Conservation (phyloP, 2,888 invertebrate genomes). For the Protodeltote pygarga region DNA sequence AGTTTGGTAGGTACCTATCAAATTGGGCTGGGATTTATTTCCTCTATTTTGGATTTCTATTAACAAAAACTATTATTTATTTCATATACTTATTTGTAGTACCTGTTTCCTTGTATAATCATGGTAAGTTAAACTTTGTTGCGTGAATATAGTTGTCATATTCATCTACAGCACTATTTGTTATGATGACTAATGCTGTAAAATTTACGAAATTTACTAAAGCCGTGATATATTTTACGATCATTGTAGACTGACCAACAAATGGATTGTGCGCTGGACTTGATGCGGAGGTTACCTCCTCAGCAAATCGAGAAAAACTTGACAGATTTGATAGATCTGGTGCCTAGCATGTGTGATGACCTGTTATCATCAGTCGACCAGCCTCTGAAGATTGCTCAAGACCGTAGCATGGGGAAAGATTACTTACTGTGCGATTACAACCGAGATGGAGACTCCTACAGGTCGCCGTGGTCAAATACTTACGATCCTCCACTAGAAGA, state of each 20-base stretch:
- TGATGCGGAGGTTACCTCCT: slow-evolving; percentile 99
- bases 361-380: slow-evolving; percentile 98
- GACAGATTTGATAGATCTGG: slow-evolving; percentile 98
- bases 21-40: slow-evolving; percentile 61
- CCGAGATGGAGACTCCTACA: slow-evolving; percentile 99
- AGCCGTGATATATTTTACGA: slow-evolving; percentile 50
- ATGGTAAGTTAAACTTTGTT: slow-evolving; percentile 61
- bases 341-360: slow-evolving; percentile 98
- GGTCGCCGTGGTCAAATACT: slow-evolving; percentile 99
- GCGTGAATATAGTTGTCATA: slow-evolving; percentile 20
- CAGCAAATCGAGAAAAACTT: slow-evolving; percentile 99
- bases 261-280: slow-evolving; percentile 99
- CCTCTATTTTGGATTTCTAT: slow-evolving; percentile 41
- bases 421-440: slow-evolving; percentile 99
- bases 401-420: slow-evolving; percentile 98
- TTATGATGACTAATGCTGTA: slow-evolving; percentile 82
- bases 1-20: slow-evolving; percentile 39
- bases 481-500: slow-evolving; percentile 99
- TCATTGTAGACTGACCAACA: slow-evolving; percentile 95
- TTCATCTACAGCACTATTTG: slow-evolving; percentile 57
- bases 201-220: slow-evolving; percentile 54
- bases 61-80: slow-evolving; percentile 38
- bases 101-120: slow-evolving; percentile 42
- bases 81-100: slow-evolving; percentile 40
- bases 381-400: slow-evolving; percentile 98